Evolutionary conservation across 2,797 vertebrate species (phyloP).

Genomic region (Parauchenoglanis punctatus): DNA sequence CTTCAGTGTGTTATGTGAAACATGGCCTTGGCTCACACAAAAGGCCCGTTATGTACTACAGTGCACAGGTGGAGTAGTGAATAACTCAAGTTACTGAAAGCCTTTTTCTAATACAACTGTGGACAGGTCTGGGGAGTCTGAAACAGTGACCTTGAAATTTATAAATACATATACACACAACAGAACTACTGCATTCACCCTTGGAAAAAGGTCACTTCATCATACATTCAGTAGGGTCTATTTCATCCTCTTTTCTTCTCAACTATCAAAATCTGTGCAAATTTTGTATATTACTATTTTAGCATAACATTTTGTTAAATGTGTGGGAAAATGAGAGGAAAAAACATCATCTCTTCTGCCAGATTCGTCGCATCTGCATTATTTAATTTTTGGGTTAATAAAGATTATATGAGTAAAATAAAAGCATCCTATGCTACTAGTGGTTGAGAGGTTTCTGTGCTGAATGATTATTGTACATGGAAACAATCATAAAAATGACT

Average conservation of each 20-base stretch:
- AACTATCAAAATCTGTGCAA: background rate
- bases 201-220: conserved; percentile 47
- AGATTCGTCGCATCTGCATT: background rate
- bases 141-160: conserved; percentile 14
- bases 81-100: background rate
- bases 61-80: conserved; percentile 3
- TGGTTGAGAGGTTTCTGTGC: background rate
- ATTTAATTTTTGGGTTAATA: background rate
- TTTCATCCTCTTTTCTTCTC: background rate
- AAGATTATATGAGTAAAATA: background rate
- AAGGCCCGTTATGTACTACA: background rate
- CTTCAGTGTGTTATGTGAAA: conserved; percentile 10
- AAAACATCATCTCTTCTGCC: background rate
- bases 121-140: background rate
- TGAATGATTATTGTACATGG: background rate
- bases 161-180: background rate
- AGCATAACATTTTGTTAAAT: background rate
- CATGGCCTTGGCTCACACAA: conserved; percentile 14
- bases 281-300: background rate
- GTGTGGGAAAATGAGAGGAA: background rate
- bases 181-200: conserved; percentile 30
- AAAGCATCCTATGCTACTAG: background rate
- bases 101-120: background rate
- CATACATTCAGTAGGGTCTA: conserved; percentile 43
- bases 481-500: background rate